phyloP scores from a whole-genome alignment of 2,797 vertebrate species.

The Acipenser ruthenus region DNA sequence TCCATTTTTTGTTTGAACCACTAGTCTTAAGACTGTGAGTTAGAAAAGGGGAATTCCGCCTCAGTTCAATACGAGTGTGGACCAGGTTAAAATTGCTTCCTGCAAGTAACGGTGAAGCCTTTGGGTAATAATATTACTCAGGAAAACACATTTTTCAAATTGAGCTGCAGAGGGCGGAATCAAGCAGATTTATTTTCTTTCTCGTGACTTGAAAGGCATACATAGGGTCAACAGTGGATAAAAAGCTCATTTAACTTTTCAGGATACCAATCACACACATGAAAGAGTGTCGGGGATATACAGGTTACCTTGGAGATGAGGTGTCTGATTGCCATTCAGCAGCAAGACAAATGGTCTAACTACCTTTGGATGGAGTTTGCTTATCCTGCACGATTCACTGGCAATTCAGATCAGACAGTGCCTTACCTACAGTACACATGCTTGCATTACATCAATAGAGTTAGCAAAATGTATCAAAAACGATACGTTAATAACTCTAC shows the following conservation, averaged over 20 bases:
- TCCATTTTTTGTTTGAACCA: background rate
- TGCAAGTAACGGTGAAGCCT: conserved; percentile 6
- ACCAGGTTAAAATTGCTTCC: conserved; percentile 4
- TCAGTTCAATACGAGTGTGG: background rate
- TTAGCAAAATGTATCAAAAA: too few relatives aligned
- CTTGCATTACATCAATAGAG: too few relatives aligned
- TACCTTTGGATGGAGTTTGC: conserved; percentile 10
- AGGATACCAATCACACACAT: conserved; percentile 14
- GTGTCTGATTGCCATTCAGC: conserved; percentile 17
- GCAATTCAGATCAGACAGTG: background rate
- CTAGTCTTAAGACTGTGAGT: background rate
- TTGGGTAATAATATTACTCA: conserved; percentile 7
- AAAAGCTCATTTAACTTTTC: conserved; percentile 17
- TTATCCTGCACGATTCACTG: conserved; percentile 2
- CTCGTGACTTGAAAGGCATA: conserved; percentile 10
- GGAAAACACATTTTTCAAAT: conserved; percentile 8
- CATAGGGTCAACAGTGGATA: conserved; percentile 7
- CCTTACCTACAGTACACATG: too few relatives aligned
- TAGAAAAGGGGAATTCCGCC: background rate
- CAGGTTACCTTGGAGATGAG: conserved; percentile 16
- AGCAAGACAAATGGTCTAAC: conserved; percentile 12
- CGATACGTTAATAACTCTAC: too few relatives aligned
- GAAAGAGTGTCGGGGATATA: conserved; percentile 9
- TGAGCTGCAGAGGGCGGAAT: background rate
- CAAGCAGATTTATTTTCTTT: conserved; percentile 4